A percentile compares a stretch with the other conserved stretches of the same genome.
Evolutionary conservation across 2,888 invertebrate species (phyloP).

Genomic region (Acrobasis repandana): DNA sequence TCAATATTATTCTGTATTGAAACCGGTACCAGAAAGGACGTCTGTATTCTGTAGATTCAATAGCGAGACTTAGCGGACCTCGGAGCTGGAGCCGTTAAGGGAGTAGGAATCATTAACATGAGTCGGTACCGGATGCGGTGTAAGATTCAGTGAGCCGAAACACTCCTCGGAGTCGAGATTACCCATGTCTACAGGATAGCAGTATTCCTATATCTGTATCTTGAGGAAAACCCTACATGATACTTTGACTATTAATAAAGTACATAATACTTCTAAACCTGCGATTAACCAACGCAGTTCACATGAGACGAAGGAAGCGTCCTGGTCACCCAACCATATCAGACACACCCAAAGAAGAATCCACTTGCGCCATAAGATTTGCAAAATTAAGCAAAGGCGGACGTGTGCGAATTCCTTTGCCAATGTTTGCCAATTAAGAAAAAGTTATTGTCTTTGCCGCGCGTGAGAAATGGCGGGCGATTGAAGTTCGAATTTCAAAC

Average conservation of each 20-base stretch:
- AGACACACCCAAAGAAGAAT: conserved; percentile 65
- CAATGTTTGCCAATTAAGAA: conserved; percentile 36
- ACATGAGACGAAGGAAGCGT: conserved; percentile 66
- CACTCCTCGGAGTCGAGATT: too few species aligned
- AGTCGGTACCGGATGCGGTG: too few species aligned
- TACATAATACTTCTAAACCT: background rate
- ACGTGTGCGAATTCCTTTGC: conserved; percentile 53
- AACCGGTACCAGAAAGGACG: too few species aligned
- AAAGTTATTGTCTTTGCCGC: conserved; percentile 30
- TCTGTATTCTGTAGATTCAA: too few species aligned
- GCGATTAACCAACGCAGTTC: conserved; percentile 66
- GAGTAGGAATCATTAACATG: too few species aligned
- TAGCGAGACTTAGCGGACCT: too few species aligned
- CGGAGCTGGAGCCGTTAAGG: too few species aligned
- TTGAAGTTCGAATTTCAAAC: conserved; percentile 28
- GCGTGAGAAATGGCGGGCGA: conserved; percentile 40
- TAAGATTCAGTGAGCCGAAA: too few species aligned
- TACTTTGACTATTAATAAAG: background rate
- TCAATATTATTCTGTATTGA: too few species aligned
- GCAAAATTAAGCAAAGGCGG: conserved; percentile 63
- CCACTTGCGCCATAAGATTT: conserved; percentile 66
- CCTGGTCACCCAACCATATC: conserved; percentile 59
- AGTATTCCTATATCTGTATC: too few species aligned
- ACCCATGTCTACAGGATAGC: too few species aligned
- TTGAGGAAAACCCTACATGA: background rate